Evolutionary conservation across 2,797 vertebrate species (phyloP).

Genomic region (Craterocephalus amniculus): DNA sequence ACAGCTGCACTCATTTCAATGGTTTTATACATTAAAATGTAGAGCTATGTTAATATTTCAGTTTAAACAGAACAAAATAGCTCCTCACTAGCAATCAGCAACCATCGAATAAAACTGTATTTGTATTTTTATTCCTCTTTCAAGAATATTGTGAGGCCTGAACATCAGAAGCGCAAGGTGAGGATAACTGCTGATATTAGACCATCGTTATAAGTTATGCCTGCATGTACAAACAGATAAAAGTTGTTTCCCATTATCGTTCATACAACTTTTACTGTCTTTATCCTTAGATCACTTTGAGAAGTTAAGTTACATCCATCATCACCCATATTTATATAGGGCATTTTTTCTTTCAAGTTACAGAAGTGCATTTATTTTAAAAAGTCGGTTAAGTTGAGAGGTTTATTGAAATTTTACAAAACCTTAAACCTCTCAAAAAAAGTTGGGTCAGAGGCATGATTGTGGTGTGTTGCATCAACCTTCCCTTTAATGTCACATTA

Average conservation of each 20-base stretch:
- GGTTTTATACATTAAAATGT: conserved; percentile 1
- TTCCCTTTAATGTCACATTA: not conserved
- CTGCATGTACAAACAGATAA: conserved; percentile 63
- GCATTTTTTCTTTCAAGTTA: conserved; percentile 31
- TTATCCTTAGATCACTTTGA: conserved; percentile 18
- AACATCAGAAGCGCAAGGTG: conserved; percentile 81
- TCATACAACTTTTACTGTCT: conserved; percentile 54
- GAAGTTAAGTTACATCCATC: conserved; percentile 28
- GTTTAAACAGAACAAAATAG: not conserved
- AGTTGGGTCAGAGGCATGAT: not conserved
- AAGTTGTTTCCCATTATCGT: conserved; percentile 38
- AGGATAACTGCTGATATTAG: conserved; percentile 54
- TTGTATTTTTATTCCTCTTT: conserved; percentile 76
- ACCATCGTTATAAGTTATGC: conserved; percentile 38
- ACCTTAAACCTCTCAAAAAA: not conserved
- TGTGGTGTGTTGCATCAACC: not conserved
- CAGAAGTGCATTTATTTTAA: conserved; percentile 6
- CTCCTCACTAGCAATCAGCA: conserved; percentile 15
- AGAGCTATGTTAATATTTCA: conserved; percentile 13
- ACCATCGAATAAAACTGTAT: conserved; percentile 63
- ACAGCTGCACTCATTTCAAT: conserved; percentile 21
- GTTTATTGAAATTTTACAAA: not conserved
- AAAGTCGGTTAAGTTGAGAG: not conserved
- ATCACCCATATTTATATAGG: conserved; percentile 15
- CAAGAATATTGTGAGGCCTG: conserved; percentile 79